Base-by-base conservation (phyloP, 2,888 invertebrate genomes). In the Dryocosmus kuriphilus region DNA sequence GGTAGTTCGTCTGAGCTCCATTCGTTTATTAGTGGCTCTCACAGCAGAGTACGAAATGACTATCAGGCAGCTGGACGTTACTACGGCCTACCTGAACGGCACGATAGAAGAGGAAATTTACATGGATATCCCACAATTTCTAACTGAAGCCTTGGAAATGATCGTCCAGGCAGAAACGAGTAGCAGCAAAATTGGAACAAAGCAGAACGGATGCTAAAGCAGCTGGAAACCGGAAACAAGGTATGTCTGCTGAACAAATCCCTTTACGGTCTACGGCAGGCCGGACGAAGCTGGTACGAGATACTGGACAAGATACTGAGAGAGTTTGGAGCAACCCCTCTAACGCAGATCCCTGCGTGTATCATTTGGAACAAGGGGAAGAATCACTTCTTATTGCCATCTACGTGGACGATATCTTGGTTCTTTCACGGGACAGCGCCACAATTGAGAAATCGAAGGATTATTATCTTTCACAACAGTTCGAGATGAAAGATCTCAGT, bases 41-140 rank as follows among this genome's bases (percentile, higher is more conserved):
- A 46, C 76, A 3, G 41, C 11, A 32, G 38, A 35, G 9, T 35
- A 60, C 2, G 78, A 75, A 71, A 6, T 62, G 16, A 30, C 0
- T 9, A 35, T 35, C 35, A 35, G 63, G 76, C 30, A 60, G 22
- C 30, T 78, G 16, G 38, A 61, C n/a, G 38, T 38, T 14, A 38
- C 38, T 14, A 38, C 2, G 2, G 38, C 38, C 2, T 38, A 38
- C 14, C 38, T 11, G 14, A 11, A 14, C 14, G 38, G 38, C 38
- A 14, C 14, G 14, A 38, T 38, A 14, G 1, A 38, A 14, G 14
- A 38, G 4, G 2, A 38, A 38, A 38, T 38, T 0, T 1, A 11
- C 11, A 38, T 38, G 35, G 71, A 78, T 9, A 38, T 27, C 1
- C 78, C 76, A 16, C 2, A 46, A 19, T 46, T 16, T 46, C 46